Evolutionary conservation across 2,797 vertebrate species (phyloP).

Genomic region (Rallus crepitans): DNA sequence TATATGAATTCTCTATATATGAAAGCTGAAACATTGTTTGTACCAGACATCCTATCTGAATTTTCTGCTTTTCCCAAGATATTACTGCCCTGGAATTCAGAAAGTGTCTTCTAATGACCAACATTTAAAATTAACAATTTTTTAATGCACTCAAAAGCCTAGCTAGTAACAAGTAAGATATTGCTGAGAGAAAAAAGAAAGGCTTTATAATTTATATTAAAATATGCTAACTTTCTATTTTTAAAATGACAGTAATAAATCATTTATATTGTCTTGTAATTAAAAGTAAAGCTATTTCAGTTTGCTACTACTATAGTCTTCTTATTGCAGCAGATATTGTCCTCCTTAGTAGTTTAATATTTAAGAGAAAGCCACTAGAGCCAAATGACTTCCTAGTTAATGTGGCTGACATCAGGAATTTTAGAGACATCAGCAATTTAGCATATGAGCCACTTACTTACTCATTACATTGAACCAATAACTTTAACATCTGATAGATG

Average conservation of each 20-base stretch:
- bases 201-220: not conserved
- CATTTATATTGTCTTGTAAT: not conserved
- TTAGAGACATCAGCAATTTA: conserved; percentile 11
- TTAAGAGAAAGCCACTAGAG: not conserved
- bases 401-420: not conserved
- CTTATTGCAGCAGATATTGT: not conserved
- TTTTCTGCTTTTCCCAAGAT: not conserved
- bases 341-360: not conserved
- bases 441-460: not conserved
- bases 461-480: not conserved
- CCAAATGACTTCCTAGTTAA: not conserved
- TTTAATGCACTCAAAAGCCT: not conserved
- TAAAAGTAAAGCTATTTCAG: not conserved
- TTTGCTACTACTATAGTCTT: not conserved
- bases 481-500: not conserved
- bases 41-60: not conserved
- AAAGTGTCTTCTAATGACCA: not conserved
- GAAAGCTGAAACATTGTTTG: not conserved
- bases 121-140: not conserved
- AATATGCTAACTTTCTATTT: not conserved
- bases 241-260: not conserved
- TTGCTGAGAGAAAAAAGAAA: not conserved
- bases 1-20: not conserved
- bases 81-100: not conserved
- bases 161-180: not conserved